Evolutionary conservation across 2,113 vertebrate species (phyloP).

Genomic region (Panthera uncia): DNA sequence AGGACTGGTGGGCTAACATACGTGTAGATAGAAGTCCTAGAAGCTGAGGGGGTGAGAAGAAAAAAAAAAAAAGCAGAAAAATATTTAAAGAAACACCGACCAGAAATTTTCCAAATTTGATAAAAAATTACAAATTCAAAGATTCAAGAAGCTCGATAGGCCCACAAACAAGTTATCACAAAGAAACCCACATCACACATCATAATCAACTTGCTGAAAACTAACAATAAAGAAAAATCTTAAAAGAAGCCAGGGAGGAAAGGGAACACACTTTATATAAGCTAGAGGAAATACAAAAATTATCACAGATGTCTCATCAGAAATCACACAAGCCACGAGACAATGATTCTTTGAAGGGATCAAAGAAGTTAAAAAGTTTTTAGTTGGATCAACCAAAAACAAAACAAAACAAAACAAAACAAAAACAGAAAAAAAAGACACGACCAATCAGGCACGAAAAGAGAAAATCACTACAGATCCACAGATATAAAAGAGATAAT

Average conservation of each 20-base stretch:
- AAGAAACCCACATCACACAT: not conserved
- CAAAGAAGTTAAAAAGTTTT: not conserved
- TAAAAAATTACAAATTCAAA: conserved; percentile 32
- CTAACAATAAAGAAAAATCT: not conserved
- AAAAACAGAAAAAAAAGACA: not conserved
- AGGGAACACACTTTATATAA: not conserved
- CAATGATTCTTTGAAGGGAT: not conserved
- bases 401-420: too few relatives aligned
- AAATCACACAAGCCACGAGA: not conserved
- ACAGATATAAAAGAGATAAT: not conserved
- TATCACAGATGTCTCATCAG: not conserved
- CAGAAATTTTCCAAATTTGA: not conserved
- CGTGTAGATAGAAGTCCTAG: not conserved
- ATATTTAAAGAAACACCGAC: not conserved
- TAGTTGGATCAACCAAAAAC: not conserved
- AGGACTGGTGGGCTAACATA: not conserved
- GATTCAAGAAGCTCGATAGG: not conserved
- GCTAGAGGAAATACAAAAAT: not conserved
- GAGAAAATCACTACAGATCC: not conserved
- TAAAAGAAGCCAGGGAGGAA: not conserved
- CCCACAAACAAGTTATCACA: not conserved
- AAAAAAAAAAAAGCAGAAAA: not conserved
- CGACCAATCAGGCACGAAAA: not conserved
- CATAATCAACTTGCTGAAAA: not conserved
- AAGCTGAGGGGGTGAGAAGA: not conserved